Conservation (phyloP, 2,888 invertebrate species). For the Incurvaria masculella region DNA sequence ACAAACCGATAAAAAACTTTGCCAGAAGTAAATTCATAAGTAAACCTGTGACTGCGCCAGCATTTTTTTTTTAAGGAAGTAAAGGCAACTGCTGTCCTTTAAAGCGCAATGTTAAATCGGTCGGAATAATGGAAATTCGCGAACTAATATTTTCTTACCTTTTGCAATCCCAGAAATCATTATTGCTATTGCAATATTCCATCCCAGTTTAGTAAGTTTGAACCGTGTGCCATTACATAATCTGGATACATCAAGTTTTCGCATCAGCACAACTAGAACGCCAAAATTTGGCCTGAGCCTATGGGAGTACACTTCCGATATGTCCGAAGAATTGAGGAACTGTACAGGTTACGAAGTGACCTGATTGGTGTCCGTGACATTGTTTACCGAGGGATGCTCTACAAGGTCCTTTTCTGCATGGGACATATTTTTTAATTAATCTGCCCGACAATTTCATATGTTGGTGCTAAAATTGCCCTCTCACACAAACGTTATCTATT, state of each 20-base stretch:
- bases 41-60: too few species aligned
- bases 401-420: too few species aligned
- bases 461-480: slow-evolving; percentile 18
- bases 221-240: slow-evolving; percentile 13
- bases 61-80: too few species aligned
- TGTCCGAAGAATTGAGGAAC: slow-evolving; percentile 18
- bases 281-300: slow-evolving; percentile 19
- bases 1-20: too few species aligned
- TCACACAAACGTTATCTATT: slow-evolving; percentile 18
- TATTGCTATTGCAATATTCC: too few species aligned
- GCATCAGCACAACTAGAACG: slow-evolving; percentile 19
- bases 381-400: slow-evolving; percentile 1
- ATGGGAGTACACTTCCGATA: slow-evolving; percentile 18
- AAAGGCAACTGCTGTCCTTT: too few species aligned
- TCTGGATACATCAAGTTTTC: slow-evolving; percentile 19
- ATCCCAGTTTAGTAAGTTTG: not conserved
- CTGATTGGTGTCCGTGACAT: slow-evolving; percentile 1
- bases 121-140: too few species aligned
- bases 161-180: too few species aligned
- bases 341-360: slow-evolving; percentile 10
- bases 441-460: slow-evolving; percentile 12
- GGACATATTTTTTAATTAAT: slow-evolving; percentile 15
- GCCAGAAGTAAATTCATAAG: too few species aligned
- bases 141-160: too few species aligned
- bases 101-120: too few species aligned